These are phyloP conservation scores for Chironomus striatipennis DNA, from an alignment of 1,140 invertebrate species.

Conservation along the genomic window DNA sequence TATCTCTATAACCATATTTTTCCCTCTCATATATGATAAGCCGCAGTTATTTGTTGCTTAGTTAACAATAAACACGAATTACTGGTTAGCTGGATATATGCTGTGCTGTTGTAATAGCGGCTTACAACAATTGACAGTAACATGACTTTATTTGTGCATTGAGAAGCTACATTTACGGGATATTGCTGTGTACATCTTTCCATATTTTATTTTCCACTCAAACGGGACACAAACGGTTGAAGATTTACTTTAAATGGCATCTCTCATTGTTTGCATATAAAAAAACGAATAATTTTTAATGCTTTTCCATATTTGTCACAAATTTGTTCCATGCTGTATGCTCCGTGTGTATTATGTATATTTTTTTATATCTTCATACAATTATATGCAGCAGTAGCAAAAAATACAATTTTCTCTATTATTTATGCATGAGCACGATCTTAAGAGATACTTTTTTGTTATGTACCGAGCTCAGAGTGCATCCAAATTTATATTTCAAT, in stretches of 20 bases:
- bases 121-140: slow-evolving; percentile 7
- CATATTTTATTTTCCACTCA: no score
- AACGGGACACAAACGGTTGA: not conserved
- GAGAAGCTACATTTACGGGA: not conserved
- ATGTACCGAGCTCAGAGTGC: not conserved
- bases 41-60: slow-evolving; percentile 1
- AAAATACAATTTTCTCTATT: not conserved
- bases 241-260: slow-evolving; percentile 11
- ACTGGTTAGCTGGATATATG: not conserved
- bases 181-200: not conserved
- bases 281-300: not conserved
- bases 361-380: not conserved
- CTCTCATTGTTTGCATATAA: not conserved
- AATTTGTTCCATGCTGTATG: slow-evolving; percentile 1
- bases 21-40: not conserved
- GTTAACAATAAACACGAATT: slow-evolving; percentile 7
- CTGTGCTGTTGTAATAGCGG: not conserved
- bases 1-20: no score
- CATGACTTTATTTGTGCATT: slow-evolving; percentile 13
- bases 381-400: not conserved
- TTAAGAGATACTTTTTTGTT: slow-evolving; percentile 8
- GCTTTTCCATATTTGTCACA: slow-evolving; percentile 7
- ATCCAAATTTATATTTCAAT: slow-evolving; percentile 4
- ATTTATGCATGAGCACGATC: slow-evolving; percentile 7
- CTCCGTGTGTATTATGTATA: not conserved